Evolutionary conservation across 2,888 invertebrate genomes (phyloP).

Genomic region (Chymomyza amoena): DNA sequence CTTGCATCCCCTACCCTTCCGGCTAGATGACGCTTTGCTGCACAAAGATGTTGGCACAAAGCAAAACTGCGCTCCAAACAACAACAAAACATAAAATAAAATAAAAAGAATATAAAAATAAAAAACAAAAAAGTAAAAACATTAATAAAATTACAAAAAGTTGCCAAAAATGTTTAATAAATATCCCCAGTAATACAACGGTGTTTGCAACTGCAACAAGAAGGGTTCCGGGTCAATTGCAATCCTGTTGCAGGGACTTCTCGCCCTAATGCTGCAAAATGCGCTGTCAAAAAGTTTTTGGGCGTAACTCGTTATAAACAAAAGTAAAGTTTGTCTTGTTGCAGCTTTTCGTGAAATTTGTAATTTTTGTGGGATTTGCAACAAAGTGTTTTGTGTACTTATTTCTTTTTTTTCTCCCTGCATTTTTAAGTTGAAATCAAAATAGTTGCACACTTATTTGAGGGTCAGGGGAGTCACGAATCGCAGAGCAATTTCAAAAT

Average conservation of each 20-base stretch:
- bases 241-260: background rate
- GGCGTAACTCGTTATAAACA: slow-evolving; percentile 56
- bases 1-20: background rate
- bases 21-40: background rate
- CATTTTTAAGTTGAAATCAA: slow-evolving; percentile 38
- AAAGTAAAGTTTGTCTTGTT: slow-evolving; percentile 48
- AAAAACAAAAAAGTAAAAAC: slow-evolving; percentile 26
- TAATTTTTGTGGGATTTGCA: slow-evolving; percentile 32
- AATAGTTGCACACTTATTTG: slow-evolving; percentile 20
- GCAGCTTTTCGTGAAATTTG: slow-evolving; percentile 33
- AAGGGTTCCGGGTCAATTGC: background rate
- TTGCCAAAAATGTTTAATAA: slow-evolving; percentile 68
- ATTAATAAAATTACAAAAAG: slow-evolving; percentile 65
- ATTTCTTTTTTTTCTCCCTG: slow-evolving; percentile 59
- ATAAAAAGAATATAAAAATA: background rate
- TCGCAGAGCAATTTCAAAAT: slow-evolving; percentile 24
- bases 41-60: slow-evolving; percentile 1
- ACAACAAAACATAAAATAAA: background rate
- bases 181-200: slow-evolving; percentile 4
- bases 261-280: slow-evolving; percentile 9
- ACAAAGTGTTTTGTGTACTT: slow-evolving; percentile 29
- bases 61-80: background rate
- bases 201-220: background rate
- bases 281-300: slow-evolving; percentile 57
- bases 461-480: slow-evolving; percentile 2